Conservation (phyloP, 1,140 invertebrate species). For the Amphibalanus amphitrite region DNA sequence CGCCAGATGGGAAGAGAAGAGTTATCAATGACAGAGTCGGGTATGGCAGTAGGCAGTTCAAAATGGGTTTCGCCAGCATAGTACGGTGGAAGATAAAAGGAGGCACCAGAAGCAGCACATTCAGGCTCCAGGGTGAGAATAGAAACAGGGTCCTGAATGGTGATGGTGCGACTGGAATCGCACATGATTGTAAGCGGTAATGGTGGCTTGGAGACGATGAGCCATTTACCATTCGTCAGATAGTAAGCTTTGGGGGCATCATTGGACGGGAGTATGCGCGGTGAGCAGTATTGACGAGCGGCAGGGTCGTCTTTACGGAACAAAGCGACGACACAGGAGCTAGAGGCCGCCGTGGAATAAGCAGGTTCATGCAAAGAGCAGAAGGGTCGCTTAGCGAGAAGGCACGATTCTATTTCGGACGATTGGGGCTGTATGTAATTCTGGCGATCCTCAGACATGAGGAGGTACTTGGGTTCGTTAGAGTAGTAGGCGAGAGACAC, state of each 20-base stretch:
- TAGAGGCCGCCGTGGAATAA: background rate
- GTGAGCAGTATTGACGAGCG: no score
- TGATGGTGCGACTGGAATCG: background rate
- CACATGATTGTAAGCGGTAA: background rate
- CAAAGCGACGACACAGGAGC: background rate
- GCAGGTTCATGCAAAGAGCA: background rate
- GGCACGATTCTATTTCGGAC: background rate
- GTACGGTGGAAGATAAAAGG: background rate
- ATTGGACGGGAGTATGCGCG: no score
- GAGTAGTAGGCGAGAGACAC: background rate
- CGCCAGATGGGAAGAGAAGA: background rate
- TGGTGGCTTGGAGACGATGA: background rate
- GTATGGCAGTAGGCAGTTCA: background rate
- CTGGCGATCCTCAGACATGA: background rate
- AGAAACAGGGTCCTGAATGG: background rate
- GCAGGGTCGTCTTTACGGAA: background rate
- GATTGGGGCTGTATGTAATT: background rate
- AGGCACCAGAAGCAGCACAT: background rate
- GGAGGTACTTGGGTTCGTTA: background rate
- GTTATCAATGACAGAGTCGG: background rate
- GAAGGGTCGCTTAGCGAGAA: background rate
- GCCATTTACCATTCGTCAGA: background rate
- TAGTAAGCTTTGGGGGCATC: background rate
- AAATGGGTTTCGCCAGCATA: background rate
- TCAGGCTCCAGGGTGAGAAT: background rate